phyloP scores from a whole-genome alignment of 2,888 invertebrate genomes.

The Rhabditoides inermis region DNA sequence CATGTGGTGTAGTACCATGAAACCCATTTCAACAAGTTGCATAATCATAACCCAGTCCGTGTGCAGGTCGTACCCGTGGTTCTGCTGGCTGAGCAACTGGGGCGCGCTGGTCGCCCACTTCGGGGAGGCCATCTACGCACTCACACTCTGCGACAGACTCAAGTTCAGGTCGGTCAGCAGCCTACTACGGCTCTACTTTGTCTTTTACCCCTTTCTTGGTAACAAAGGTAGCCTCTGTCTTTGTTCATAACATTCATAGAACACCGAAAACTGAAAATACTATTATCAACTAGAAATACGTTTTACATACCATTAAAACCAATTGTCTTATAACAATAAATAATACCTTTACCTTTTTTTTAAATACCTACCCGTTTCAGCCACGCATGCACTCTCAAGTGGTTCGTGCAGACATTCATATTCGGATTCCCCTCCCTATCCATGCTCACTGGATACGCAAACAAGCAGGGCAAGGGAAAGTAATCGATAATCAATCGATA shows the following conservation, averaged over 20 bases:
- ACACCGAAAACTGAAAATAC: no score
- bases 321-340: no score
- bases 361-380: conserved; percentile 9
- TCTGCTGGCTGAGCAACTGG: conserved; percentile 29
- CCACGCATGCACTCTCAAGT: conserved; percentile 37
- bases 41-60: neutral
- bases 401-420: conserved; percentile 45
- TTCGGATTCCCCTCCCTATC: conserved; percentile 45
- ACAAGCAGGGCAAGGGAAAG: no score
- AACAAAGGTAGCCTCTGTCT: no score
- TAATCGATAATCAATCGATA: no score
- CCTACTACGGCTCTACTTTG: no score
- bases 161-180: conserved; percentile 29
- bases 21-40: neutral
- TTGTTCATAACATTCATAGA: no score
- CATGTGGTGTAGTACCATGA: no score
- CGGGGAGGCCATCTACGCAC: conserved; percentile 36
- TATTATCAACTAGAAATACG: no score
- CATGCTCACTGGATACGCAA: conserved; percentile 12
- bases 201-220: no score
- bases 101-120: conserved; percentile 37
- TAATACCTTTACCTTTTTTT: neutral
- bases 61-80: neutral
- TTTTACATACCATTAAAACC: no score
- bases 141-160: conserved; percentile 34